phyloP scores from a whole-genome alignment of 2,888 invertebrate species.

The Erpobdella octoculata region DNA sequence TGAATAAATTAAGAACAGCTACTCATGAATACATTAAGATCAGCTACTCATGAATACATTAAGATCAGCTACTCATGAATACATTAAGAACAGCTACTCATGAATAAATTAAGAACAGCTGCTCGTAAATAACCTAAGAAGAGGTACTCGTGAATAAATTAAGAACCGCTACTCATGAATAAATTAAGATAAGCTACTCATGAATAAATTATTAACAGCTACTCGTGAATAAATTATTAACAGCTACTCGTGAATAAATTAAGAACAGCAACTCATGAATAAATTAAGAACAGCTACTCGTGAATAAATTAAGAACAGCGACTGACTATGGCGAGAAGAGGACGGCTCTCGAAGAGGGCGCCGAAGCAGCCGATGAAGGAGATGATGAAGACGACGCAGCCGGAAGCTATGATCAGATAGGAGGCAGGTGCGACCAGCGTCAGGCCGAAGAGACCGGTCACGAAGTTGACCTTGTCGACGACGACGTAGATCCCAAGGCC shows the following conservation, averaged over 20 bases:
- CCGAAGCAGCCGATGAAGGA: constrained; percentile 37
- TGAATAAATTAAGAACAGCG: background rate
- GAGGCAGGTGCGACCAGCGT: constrained; percentile 34
- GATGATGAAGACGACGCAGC: constrained; percentile 33
- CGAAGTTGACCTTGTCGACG: constrained; percentile 30
- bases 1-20: no score
- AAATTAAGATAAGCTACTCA: background rate
- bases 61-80: no score
- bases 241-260: background rate
- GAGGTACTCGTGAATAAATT: no score
- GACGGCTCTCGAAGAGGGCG: constrained; percentile 33
- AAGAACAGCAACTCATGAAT: no score
- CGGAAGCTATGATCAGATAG: constrained; percentile 34
- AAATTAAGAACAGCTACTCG: no score
- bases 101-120: no score
- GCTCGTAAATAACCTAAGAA: no score
- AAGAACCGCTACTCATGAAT: no score
- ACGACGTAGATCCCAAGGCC: constrained; percentile 32
- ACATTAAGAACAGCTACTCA: no score
- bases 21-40: no score
- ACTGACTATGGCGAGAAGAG: constrained; percentile 33
- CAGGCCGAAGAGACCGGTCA: constrained; percentile 29
- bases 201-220: background rate
- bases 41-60: no score
- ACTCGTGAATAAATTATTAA: background rate